Evolutionary conservation across 2,888 invertebrate genomes (phyloP), one percentile per base, ranked within the genome.

Genomic region (Trichopria drosophilae): DNA sequence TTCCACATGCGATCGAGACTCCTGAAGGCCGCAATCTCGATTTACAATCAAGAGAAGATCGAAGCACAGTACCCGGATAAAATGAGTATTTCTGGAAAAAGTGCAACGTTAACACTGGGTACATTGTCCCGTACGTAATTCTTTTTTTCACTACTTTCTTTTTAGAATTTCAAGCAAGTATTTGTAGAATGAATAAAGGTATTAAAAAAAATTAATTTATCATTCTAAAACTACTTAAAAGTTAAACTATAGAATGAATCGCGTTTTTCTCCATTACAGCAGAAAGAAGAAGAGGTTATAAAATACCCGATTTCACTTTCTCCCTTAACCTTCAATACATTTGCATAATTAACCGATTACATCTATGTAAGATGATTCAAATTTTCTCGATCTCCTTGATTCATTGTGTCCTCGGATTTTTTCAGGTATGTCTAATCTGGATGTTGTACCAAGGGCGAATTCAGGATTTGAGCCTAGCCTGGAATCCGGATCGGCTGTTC

Each of bases 21-120:
- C 3, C 63, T 73, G 60, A 72, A 73, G 45, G 63, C 72, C n/a
- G 65, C 71, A 13, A 54, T 72, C 22, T 68, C 71, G 41, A 67
- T 71, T 44, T 72, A 72, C 57, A 68, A 65, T 29, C 63, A 65
- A 5, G 68, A 62, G 32, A 71, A 67, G 52, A 52, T 46, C 15
- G 67, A 65, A 49, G 37, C 55, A 22, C 55, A 57, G 15, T 54
- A 60, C 5, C 34, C 49, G 16, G 58, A 61, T 22, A 63, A 59
- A 54, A 51, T 51, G 12, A 57, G 56, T 57, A 42, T 40, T 24
- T 31, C 52, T 39, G 52, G 51, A 26, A 62, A 57, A 46, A 63
- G 60, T 44, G 58, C 64, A 31, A 59, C 65, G 20, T 55, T 62
- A 9, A 47, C 42, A 4, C 23, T 43, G 53, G 55, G 29, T 44